Base-by-base conservation (phyloP, 2,113 vertebrate genomes). In the Cynopterus brachyotis region DNA sequence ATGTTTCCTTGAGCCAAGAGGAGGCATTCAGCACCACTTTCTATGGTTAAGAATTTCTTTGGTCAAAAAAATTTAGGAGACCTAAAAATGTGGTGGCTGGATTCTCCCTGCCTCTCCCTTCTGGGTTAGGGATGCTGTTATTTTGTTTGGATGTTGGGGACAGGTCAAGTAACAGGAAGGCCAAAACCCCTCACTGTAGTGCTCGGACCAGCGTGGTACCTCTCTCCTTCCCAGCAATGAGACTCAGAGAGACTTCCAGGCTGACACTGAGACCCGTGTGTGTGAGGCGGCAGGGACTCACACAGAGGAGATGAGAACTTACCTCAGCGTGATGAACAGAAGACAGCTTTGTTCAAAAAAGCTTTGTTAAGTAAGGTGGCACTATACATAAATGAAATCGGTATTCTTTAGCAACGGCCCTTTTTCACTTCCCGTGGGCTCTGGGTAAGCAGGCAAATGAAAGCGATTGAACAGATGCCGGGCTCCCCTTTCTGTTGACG, bases 181-280 rank as follows among this genome's bases (percentile, higher is more conserved):
- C 84, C 24, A 30, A 57, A 20, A 12, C 6, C 10, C 12, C 37
- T 2, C 15, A 26, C 16, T 17, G 3, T 5, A 19, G 37, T 47
- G 55, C 24, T 7, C 5, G 87, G 42, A n/a, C 30, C 9, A 37
- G 35, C 32, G 15, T 62, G n/a, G 9, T 1, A 2, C 20, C 30
- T 42, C 26, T 26, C 22, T 79, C 70, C 30, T 45, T 20, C n/a
- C 57, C 40, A 9, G 0, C 2, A 13, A 62, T 4, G 37, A 60
- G 30, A 40, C 17, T 45, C 6, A 3, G 45, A 37, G 53, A 80
- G 15, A 32, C 70, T 28, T 73, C 69, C 3, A 9, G 60, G 9
- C 42, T 15, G 20, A 35, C 70, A 11, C 13, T 0, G 3, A 73
- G 47, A 28, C 55, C 30, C 11, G 1, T 35, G 37, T 2, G 13